Evolutionary conservation across 2,888 invertebrate species (phyloP).

Genomic region (Cynaeus angustus): DNA sequence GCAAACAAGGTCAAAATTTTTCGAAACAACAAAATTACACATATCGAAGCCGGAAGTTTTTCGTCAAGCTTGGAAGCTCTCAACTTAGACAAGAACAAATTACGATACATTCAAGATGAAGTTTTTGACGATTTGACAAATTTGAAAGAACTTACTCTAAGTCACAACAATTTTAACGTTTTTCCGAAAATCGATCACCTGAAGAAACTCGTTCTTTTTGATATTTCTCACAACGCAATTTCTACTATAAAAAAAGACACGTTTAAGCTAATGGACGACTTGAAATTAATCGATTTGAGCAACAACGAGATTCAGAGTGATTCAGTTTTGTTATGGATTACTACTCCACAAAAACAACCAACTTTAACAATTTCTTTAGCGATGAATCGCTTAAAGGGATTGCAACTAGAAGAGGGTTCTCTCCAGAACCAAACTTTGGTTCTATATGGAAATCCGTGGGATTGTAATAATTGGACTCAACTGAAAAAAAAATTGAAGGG

Average conservation of each 20-base stretch:
- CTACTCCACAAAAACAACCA: neutral
- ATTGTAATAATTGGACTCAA: conserved; percentile 4
- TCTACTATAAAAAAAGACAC: neutral
- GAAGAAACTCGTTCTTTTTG: conserved; percentile 11
- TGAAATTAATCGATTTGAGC: conserved; percentile 29
- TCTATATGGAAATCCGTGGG: conserved; percentile 32
- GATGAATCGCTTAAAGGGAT: neutral
- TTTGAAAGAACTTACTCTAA: conserved; percentile 9
- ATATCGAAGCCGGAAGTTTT: conserved; percentile 9
- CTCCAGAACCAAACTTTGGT: neutral
- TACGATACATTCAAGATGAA: conserved; percentile 1
- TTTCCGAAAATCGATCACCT: conserved; percentile 10
- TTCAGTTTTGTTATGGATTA: neutral
- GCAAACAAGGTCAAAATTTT: neutral
- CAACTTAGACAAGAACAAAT: conserved; percentile 6
- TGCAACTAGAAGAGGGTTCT: neutral
- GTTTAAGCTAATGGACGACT: conserved; percentile 1
- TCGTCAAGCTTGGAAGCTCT: conserved; percentile 1
- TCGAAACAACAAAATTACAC: conserved; percentile 10
- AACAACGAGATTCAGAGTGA: conserved; percentile 6
- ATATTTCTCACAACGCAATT: conserved; percentile 12
- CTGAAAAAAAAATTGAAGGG: neutral
- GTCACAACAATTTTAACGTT: conserved; percentile 19
- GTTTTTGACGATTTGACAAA: neutral
- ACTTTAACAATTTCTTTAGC: conserved; percentile 3